Evolutionary conservation across 2,888 invertebrate genomes (phyloP).

Genomic region (Elegia similella): DNA sequence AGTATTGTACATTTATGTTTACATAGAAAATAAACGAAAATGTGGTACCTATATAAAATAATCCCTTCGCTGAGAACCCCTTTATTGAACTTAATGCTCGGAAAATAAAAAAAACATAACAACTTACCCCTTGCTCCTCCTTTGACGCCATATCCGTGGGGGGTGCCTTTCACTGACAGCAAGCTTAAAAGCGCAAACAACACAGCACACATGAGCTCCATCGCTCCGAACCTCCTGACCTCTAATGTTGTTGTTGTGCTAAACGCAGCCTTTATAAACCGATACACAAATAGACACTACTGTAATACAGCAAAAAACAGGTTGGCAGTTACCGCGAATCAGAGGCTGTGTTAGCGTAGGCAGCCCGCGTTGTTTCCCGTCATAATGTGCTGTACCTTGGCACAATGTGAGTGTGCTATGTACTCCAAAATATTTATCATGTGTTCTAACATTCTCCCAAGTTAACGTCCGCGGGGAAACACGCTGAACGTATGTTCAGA

Average conservation of each 20-base stretch:
- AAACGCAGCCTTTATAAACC: slow-evolving; percentile 72
- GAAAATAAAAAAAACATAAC: too few relatives aligned
- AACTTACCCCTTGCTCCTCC: slow-evolving; percentile 65
- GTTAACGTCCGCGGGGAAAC: slow-evolving; percentile 18
- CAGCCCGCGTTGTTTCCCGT: slow-evolving; percentile 53
- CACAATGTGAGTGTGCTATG: background rate
- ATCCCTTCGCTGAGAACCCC: too few relatives aligned
- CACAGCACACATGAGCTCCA: slow-evolving; percentile 66
- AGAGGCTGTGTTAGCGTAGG: slow-evolving; percentile 60
- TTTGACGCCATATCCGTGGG: slow-evolving; percentile 68
- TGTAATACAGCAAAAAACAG: slow-evolving; percentile 70
- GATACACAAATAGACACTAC: slow-evolving; percentile 68
- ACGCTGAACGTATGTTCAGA: slow-evolving; percentile 14
- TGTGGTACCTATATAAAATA: too few relatives aligned
- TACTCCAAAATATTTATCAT: slow-evolving; percentile 14
- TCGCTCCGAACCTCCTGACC: slow-evolving; percentile 65
- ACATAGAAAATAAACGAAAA: too few relatives aligned
- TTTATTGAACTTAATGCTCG: too few relatives aligned
- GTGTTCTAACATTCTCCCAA: slow-evolving; percentile 17
- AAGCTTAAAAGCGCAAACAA: slow-evolving; percentile 52
- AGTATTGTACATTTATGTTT: too few relatives aligned
- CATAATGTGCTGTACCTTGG: slow-evolving; percentile 20
- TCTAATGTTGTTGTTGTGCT: slow-evolving; percentile 61
- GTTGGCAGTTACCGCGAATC: slow-evolving; percentile 69
- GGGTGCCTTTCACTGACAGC: slow-evolving; percentile 47